Evolutionary conservation across 2,113 vertebrate genomes (phyloP).

Genomic region (Scomber japonicus): DNA sequence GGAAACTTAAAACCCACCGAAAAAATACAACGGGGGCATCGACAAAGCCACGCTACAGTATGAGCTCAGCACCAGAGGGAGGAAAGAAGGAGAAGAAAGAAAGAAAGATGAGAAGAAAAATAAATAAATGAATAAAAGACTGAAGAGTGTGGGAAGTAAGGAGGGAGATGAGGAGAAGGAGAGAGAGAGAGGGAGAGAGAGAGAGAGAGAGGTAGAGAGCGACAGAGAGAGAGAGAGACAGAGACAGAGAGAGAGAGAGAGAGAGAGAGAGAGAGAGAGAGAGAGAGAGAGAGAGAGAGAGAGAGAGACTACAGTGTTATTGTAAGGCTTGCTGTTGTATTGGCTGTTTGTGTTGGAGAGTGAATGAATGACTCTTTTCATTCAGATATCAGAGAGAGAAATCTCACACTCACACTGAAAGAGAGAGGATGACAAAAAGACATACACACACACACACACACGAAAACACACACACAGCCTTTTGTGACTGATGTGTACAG

Average conservation of each 20-base stretch:
- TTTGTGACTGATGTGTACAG: constrained; percentile 11
- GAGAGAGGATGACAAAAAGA: background rate
- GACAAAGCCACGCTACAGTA: constrained; percentile 15
- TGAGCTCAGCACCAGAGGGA: constrained; percentile 2
- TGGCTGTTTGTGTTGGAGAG: constrained; percentile 33
- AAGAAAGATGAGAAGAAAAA: background rate
- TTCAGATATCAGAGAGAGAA: constrained; percentile 50
- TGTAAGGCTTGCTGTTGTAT: constrained; percentile 18
- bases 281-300: constrained; percentile 24
- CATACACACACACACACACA: background rate
- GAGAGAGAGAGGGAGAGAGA: background rate
- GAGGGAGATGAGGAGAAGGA: no score
- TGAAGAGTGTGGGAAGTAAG: no score
- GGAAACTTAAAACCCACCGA: background rate
- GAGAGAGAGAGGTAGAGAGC: constrained; percentile 1
- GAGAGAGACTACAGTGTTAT: constrained; percentile 37
- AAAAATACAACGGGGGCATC: background rate
- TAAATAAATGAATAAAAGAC: no score
- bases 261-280: background rate
- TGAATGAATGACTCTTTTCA: constrained; percentile 73
- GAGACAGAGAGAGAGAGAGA: no score
- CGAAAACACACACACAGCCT: constrained; percentile 9
- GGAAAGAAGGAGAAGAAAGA: constrained; percentile 8
- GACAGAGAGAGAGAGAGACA: no score
- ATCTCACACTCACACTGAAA: constrained; percentile 41